These are phyloP conservation scores for Chamaea fasciata DNA, from an alignment of 2,113 vertebrate species.

Conservation along the genomic window DNA sequence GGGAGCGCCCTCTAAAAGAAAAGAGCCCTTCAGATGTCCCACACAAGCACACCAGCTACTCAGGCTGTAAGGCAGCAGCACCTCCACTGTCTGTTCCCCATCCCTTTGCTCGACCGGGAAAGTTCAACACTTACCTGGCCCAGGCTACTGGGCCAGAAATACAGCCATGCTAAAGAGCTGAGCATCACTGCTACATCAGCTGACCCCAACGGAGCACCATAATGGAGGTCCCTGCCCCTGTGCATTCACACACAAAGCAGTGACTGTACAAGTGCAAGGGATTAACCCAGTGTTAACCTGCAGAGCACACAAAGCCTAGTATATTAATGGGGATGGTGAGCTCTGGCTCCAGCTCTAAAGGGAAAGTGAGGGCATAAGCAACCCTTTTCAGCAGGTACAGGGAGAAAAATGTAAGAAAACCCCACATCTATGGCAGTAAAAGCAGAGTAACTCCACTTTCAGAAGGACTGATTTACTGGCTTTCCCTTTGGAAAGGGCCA, in stretches of 20 bases:
- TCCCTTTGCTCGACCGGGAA: neutral
- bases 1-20: neutral
- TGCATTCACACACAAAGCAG: neutral
- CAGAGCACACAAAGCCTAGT: neutral
- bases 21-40: neutral
- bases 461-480: neutral
- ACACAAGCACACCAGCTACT: neutral
- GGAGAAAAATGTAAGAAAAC: neutral
- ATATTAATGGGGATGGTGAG: neutral
- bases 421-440: neutral
- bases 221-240: fast-evolving
- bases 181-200: neutral
- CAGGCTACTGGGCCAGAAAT: neutral
- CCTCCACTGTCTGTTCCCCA: neutral
- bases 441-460: neutral
- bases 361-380: neutral
- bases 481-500: neutral
- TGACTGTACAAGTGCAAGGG: neutral
- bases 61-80: neutral
- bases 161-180: neutral
- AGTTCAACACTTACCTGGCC: neutral
- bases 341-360: neutral
- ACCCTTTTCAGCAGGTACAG: neutral
- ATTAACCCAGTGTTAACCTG: neutral
- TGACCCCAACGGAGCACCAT: neutral